phyloP scores from a whole-genome alignment of 2,797 vertebrate species.

The Chelidonichthys spinosus region DNA sequence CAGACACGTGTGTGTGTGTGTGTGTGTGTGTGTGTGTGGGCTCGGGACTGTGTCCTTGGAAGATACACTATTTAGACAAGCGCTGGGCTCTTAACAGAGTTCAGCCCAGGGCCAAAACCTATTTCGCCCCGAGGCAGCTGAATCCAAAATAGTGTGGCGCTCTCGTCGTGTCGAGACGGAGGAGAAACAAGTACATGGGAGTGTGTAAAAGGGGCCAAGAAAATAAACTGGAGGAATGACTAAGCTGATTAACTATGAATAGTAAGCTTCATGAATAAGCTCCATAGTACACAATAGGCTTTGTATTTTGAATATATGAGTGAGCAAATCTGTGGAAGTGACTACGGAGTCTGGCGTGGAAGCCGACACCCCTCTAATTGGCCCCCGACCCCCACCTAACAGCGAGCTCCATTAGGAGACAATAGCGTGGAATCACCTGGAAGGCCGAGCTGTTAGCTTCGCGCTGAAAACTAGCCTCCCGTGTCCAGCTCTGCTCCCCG shows the following conservation, averaged over 20 bases:
- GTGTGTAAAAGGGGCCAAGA: constrained; percentile 55
- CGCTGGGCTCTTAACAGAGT: constrained; percentile 51
- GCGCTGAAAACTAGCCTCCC: constrained; percentile 65
- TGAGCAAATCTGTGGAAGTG: constrained; percentile 59
- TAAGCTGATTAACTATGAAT: constrained; percentile 79
- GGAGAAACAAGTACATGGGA: constrained; percentile 58
- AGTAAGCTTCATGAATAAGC: constrained; percentile 70
- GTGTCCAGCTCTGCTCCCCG: constrained; percentile 64
- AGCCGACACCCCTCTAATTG: constrained; percentile 67
- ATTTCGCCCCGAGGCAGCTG: constrained; percentile 52
- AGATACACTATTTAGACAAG: constrained; percentile 53
- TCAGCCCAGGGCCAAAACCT: constrained; percentile 63
- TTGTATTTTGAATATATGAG: constrained; percentile 72
- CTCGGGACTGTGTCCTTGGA: constrained; percentile 35
- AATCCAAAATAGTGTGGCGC: constrained; percentile 31
- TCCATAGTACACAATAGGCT: constrained; percentile 63
- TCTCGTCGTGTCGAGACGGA: constrained; percentile 40
- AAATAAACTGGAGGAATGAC: constrained; percentile 73
- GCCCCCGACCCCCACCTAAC: constrained; percentile 59
- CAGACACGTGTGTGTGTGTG: constrained; percentile 48
- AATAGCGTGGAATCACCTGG: constrained; percentile 67
- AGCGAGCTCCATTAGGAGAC: constrained; percentile 68
- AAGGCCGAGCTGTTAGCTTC: constrained; percentile 65
- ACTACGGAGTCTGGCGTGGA: constrained; percentile 50
- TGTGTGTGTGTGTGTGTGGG: constrained; percentile 48